Base-by-base conservation (phyloP, 2,888 invertebrate genomes). In the Oconnorella tubifera region DNA sequence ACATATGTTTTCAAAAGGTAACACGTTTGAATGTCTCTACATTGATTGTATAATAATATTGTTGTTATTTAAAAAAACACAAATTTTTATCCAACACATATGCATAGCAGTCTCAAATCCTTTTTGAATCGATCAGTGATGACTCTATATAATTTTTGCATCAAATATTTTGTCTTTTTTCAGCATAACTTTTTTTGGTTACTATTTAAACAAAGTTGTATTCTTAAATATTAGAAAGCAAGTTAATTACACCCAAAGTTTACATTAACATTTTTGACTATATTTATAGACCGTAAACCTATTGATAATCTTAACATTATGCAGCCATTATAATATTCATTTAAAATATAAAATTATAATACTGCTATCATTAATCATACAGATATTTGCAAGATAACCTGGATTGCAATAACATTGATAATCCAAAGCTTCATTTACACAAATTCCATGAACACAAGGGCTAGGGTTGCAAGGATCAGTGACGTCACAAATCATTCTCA, bases 361-460 rank as follows among this genome's bases (percentile, higher is more conserved):
- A 40, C 40, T 10, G 40, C 40, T 51, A 51, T 51, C 53, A 23
- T 51, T 51, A 51, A n/a, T n/a, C n/a, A n/a, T n/a, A n/a, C n/a
- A n/a, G n/a, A n/a, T n/a, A 40, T 40, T 40, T 40, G 10, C 40
- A 40, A 40, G 25, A 6, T 51, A 23, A 51, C 53, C 53, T 51
- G 53, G 53, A 6, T 6, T 25, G 25, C 53, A 51, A 25, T 51
- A 51, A 27, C 53, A 51, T 6, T 19, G 53, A 51, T 19, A 51
- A 27, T 4, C 25, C 25, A 6, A 19, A 10, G 14, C 14, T 23
- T 19, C 4, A 10, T 6, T 6, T 25, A 51, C 25, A 51, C 53
- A 51, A 6, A 51, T 51, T 27, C 53, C 53, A 23, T 51, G 10
- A 6, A 19, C 25, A 25, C 53, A 51, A 6, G 53, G 53, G 53